Evolutionary conservation across 30 jellyfish, hydroid and myxozoan species (phyloP), one percentile per base, ranked within the genome.

Genomic region (Hydractinia symbiolongicarpus): DNA sequence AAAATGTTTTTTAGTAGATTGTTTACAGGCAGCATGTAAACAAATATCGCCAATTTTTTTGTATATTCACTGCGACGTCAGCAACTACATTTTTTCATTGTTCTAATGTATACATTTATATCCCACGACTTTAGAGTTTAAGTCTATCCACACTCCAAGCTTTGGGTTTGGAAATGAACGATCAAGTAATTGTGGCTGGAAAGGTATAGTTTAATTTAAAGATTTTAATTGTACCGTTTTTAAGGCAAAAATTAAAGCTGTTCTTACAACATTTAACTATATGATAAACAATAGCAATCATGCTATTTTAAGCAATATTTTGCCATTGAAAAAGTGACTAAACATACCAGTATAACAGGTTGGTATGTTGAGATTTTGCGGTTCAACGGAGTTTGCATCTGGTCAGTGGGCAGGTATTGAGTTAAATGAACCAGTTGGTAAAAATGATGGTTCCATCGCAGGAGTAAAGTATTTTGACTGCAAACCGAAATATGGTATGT

Each of bases 321-420:
- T 30, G 2, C 2, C 2, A 30, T 30, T 30, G 44, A 30, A 30
- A 30, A 60, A 58, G 15, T 16, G 17, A 58, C 19, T 1, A 0
- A 58, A 11, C 30, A 1, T 14, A 68, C 69, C 17, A 58, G 3
- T 16, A 58, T 58, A 9, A 10, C 44, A 89, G 96, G 83, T 79
- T 51, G 97, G 97, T 17, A 67, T 77, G 13, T 67, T 90, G 49
- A 52, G 72, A 53, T 90, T 51, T 64, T 85, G 95, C 58, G 97
- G 97, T 4, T 62, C 94, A 30, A 90, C 97, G 57, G 94, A 90
- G 5, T 90, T 90, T 78, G 92, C 97, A 14, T 81, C 97, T 4
- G 97, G 97, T 7, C 73, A 55, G 7, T 89, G 96, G 96, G 95
- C 85, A 73, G 96, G 96, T 5, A 83, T 89, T 13, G 96, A 84